A percentile compares a stretch with the other conserved stretches of the same genome.
These are phyloP conservation scores for Epiperipatus broadwayi DNA, from an alignment of 2,888 invertebrate genomes.

Conservation along the genomic window DNA sequence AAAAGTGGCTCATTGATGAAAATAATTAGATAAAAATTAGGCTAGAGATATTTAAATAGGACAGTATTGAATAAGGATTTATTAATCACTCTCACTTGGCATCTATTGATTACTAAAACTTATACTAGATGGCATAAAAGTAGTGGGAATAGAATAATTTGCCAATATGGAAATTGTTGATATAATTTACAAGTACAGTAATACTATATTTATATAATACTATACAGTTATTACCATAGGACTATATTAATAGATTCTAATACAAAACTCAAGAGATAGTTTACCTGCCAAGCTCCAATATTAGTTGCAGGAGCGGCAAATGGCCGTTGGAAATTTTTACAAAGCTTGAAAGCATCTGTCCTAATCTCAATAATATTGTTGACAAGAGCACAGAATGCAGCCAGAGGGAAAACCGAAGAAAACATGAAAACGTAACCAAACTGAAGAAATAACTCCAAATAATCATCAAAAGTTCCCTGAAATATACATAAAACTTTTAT, in stretches of 20 bases:
- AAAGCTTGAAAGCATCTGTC: slow-evolving; percentile 52
- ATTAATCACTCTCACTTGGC: too few species aligned
- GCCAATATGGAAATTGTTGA: too few species aligned
- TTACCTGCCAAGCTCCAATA: slow-evolving; percentile 56
- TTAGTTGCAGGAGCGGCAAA: slow-evolving; percentile 44
- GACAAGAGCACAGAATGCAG: slow-evolving; percentile 49
- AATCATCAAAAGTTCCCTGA: slow-evolving; percentile 52
- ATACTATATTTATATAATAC: too few species aligned
- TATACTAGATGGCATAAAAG: too few species aligned
- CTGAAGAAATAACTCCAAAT: slow-evolving; percentile 55
- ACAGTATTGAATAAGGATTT: too few species aligned
- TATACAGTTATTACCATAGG: too few species aligned
- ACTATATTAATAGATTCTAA: neutral
- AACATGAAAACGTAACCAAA: slow-evolving; percentile 59
- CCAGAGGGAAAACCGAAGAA: slow-evolving; percentile 53
- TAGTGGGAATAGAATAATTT: too few species aligned
- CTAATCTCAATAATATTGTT: slow-evolving; percentile 55
- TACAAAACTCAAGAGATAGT: slow-evolving; percentile 15
- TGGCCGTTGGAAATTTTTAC: slow-evolving; percentile 46
- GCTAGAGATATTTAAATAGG: too few species aligned
- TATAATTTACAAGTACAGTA: too few species aligned
- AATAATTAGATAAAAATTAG: too few species aligned
- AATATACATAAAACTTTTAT: slow-evolving; percentile 17
- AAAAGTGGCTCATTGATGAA: too few species aligned
- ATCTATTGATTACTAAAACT: too few species aligned